A percentile compares a stretch with the other conserved stretches of the same genome.
Evolutionary conservation across 1,140 invertebrate genomes (phyloP).

Genomic region (Luehdorfia chinensis): DNA sequence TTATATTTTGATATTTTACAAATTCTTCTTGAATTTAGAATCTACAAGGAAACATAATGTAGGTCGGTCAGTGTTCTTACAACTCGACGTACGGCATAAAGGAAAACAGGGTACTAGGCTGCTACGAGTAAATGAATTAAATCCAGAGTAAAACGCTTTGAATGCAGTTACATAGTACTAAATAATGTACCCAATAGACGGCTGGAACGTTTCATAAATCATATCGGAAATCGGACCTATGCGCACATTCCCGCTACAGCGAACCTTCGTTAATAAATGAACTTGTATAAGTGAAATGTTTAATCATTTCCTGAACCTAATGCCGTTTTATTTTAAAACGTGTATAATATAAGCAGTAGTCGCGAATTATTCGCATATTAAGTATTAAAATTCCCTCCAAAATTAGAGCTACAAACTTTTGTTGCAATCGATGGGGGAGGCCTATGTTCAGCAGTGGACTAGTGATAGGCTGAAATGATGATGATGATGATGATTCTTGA

Average conservation of each 20-base stretch:
- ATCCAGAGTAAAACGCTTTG: slow-evolving; percentile 7
- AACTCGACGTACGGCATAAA: background rate
- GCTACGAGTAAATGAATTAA: slow-evolving; percentile 4
- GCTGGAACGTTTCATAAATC: slow-evolving; percentile 11
- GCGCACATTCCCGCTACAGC: slow-evolving; percentile 4
- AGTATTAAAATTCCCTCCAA: too few relatives aligned
- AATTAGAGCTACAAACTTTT: too few relatives aligned
- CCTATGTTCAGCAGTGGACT: too few relatives aligned
- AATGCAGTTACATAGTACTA: slow-evolving; percentile 12
- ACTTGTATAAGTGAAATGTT: slow-evolving; percentile 15
- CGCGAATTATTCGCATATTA: too few relatives aligned
- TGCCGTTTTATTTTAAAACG: background rate
- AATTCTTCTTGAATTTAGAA: too few relatives aligned
- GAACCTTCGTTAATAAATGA: slow-evolving; percentile 5
- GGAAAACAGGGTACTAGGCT: background rate
- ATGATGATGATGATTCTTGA: too few relatives aligned
- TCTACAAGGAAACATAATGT: too few relatives aligned
- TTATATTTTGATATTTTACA: too few relatives aligned
- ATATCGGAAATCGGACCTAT: slow-evolving; percentile 18
- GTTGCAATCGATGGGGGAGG: too few relatives aligned
- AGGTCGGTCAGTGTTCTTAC: too few relatives aligned
- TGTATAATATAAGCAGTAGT: too few relatives aligned
- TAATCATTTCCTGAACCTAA: slow-evolving; percentile 8
- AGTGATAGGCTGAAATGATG: too few relatives aligned
- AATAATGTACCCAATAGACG: slow-evolving; percentile 14